These are phyloP conservation scores for Acanthopleura granulata DNA, from an alignment of 2,888 invertebrate genomes.

Conservation along the genomic window DNA sequence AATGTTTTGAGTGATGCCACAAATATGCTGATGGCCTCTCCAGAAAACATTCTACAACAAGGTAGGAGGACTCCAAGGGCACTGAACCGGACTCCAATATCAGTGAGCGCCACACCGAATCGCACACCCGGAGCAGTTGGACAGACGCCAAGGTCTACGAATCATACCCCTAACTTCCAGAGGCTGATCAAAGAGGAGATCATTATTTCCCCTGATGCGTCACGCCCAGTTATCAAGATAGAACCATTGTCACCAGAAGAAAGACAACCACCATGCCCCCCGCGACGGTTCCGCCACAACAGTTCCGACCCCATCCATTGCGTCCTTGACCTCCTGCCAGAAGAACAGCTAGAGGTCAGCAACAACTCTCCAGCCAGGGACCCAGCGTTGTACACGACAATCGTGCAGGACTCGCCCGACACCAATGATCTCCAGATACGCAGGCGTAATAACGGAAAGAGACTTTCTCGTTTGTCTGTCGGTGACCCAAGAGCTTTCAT, in stretches of 20 bases:
- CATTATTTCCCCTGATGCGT: slow-evolving; percentile 7
- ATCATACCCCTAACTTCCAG: neutral
- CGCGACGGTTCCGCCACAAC: slow-evolving; percentile 8
- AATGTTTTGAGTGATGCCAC: neutral
- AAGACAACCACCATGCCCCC: neutral
- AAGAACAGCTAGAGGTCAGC: neutral
- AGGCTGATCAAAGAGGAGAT: slow-evolving; percentile 3
- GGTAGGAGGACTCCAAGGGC: neutral
- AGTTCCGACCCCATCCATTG: neutral
- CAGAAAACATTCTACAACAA: neutral
- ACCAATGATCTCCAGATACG: neutral
- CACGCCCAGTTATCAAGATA: slow-evolving; percentile 4
- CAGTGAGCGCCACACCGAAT: neutral
- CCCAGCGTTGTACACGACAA: neutral
- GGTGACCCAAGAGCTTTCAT: neutral
- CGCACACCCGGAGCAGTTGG: neutral
- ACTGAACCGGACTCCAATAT: neutral
- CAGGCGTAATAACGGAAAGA: neutral
- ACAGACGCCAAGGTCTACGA: neutral
- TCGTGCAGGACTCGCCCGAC: slow-evolving; percentile 6
- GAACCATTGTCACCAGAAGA: neutral
- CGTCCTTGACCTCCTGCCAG: neutral
- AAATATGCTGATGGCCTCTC: neutral
- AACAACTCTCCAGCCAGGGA: neutral
- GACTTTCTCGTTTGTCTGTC: neutral